A percentile compares a stretch with the other conserved stretches of the same genome.
Conservation (phyloP, 2,888 invertebrate genomes). For the Tetragonisca angustula region DNA sequence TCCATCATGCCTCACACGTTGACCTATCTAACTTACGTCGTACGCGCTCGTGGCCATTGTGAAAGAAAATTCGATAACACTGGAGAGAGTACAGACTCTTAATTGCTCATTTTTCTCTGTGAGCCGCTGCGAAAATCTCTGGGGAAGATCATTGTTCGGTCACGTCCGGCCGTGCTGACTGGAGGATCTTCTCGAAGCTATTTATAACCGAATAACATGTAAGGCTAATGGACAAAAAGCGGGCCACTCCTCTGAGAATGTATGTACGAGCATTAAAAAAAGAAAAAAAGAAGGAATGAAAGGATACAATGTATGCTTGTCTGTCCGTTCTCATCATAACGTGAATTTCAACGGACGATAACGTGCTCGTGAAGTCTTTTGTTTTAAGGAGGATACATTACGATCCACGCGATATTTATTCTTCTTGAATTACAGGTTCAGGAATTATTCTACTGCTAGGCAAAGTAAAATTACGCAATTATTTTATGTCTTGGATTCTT, state of each 20-base stretch:
- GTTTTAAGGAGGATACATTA: background rate
- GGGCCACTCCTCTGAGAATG: background rate
- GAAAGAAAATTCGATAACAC: slow-evolving; percentile 31
- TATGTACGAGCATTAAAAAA: background rate
- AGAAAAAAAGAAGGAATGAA: background rate
- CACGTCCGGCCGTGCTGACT: slow-evolving; percentile 75
- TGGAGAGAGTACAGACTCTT: slow-evolving; percentile 39
- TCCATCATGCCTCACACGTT: slow-evolving; percentile 14
- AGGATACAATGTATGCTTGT: background rate
- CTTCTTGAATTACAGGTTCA: background rate
- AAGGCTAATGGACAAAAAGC: slow-evolving; percentile 45
- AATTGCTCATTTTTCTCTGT: slow-evolving; percentile 53
- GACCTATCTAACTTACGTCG: background rate
- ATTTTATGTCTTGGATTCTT: no score
- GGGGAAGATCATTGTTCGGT: slow-evolving; percentile 78
- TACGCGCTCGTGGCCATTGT: slow-evolving; percentile 28
- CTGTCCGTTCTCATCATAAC: background rate
- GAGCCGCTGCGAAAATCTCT: slow-evolving; percentile 58
- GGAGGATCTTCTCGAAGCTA: slow-evolving; percentile 64
- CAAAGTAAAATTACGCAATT: background rate
- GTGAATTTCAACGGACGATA: slow-evolving; percentile 13
- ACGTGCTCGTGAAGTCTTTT: background rate
- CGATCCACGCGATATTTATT: background rate
- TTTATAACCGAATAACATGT: slow-evolving; percentile 46
- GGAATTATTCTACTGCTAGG: background rate